Conservation (phyloP, 2,888 invertebrate genomes). For the Tribolium freemani region DNA sequence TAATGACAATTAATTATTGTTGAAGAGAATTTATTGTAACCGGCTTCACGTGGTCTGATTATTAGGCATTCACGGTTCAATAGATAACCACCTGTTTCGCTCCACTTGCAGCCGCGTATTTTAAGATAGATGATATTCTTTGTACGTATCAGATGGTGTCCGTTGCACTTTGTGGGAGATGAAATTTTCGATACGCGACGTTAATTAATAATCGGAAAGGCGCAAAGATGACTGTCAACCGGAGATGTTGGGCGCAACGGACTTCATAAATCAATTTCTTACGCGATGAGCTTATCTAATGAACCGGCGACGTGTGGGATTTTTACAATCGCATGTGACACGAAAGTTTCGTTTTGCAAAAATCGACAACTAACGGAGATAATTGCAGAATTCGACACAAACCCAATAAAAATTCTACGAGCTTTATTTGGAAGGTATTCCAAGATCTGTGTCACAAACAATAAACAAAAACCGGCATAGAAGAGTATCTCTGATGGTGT, state of each 20-base stretch:
- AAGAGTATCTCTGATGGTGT: too few relatives aligned
- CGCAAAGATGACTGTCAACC: not conserved
- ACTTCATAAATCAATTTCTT: constrained; percentile 16
- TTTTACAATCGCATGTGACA: not conserved
- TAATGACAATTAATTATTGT: constrained; percentile 42
- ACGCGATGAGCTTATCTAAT: not conserved
- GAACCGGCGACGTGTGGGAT: constrained; percentile 1
- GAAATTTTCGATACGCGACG: constrained; percentile 38
- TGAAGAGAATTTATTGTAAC: constrained; percentile 39
- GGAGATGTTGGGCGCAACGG: constrained; percentile 5
- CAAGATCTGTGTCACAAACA: too few relatives aligned
- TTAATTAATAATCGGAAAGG: constrained; percentile 34
- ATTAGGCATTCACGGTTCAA: constrained; percentile 56
- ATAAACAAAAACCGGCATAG: too few relatives aligned
- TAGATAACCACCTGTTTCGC: constrained; percentile 53
- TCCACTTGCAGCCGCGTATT: constrained; percentile 48
- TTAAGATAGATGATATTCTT: constrained; percentile 42
- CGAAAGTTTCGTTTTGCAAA: not conserved
- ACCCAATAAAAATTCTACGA: too few relatives aligned
- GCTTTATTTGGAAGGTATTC: too few relatives aligned
- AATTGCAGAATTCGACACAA: too few relatives aligned
- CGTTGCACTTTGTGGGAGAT: constrained; percentile 41
- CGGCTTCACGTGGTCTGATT: constrained; percentile 52
- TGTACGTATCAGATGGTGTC: constrained; percentile 35
- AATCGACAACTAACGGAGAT: not conserved